Evolutionary conservation across 2,797 vertebrate species (phyloP), one percentile per base, ranked within the genome.

Genomic region (Lophotriccus pileatus): DNA sequence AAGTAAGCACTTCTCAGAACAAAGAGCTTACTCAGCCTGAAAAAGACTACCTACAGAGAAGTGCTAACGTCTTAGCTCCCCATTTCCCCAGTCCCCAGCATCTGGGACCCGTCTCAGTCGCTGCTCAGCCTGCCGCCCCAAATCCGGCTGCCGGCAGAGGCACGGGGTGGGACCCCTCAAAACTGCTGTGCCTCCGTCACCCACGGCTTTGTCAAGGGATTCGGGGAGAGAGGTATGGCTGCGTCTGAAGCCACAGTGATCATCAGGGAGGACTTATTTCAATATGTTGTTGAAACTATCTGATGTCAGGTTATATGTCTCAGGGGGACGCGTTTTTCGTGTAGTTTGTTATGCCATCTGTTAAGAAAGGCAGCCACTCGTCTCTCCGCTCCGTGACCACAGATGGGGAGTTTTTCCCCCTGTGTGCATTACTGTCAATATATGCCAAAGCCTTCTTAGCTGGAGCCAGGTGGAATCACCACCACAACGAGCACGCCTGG

Each of bases 321-420:
- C 97, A 53, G 78, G 97, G 95, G 95, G 95, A 87, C 5, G 14
- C 1, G 12, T 15, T 34, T 44, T 97, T 88, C 89, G 53, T 93
- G 95, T 94, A 96, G 96, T 93, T 97, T 97, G 96, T 94, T 95
- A 24, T 86, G 96, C 97, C 97, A 98, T 98, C 97, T 98, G 97
- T 96, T 97, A 83, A 73, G 96, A 94, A 92, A 96, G 55, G 94
- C 97, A 97, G 93, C 96, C 96, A 75, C 95, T 97, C 87, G 37
- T 97, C 97, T 97, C 96, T 93, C 93, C 30, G 83, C 95, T 95
- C 73, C 72, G 30, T 70, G 95, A 87, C 97, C 96, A 97, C 97
- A 98, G 97, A 98, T 98, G 97, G 97, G 96, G 97, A 96, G 95
- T 56, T 80, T 89, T 96, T 93, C 96, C 96, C 95, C 93, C 76